These are phyloP conservation scores for Sisyra terminalis DNA, from an alignment of 2,888 invertebrate species.

Conservation along the genomic window DNA sequence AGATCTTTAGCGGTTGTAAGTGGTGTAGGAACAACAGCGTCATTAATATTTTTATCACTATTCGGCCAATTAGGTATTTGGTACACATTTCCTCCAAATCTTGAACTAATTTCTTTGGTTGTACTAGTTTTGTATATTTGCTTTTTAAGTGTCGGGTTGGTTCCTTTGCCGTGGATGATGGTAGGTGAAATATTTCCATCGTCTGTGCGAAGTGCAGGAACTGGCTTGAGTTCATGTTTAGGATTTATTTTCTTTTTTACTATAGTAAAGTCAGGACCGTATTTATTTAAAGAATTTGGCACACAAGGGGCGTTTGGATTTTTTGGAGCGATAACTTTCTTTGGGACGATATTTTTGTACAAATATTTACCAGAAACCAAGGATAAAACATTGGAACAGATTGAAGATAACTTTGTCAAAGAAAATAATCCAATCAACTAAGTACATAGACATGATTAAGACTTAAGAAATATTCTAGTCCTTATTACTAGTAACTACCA, in stretches of 20 bases:
- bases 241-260: constrained; percentile 45
- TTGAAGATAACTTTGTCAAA: constrained; percentile 39
- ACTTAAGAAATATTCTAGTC: no score
- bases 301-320: constrained; percentile 42
- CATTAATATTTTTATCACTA: constrained; percentile 38
- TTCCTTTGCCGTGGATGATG: constrained; percentile 58
- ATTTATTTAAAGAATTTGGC: constrained; percentile 37
- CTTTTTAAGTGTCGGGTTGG: constrained; percentile 40
- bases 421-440: neutral
- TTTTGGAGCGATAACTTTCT: constrained; percentile 39
- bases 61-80: constrained; percentile 27
- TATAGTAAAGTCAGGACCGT: constrained; percentile 49
- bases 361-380: constrained; percentile 51
- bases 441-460: no score
- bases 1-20: constrained; percentile 47
- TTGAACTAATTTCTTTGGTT: constrained; percentile 33
- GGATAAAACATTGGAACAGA: constrained; percentile 48
- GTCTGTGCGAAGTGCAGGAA: constrained; percentile 42
- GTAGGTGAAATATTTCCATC: constrained; percentile 55
- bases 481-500: no score
- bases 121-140: constrained; percentile 39
- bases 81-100: constrained; percentile 24
- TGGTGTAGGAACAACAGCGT: constrained; percentile 39
- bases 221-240: constrained; percentile 47
- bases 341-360: constrained; percentile 40